Percentiles rank a stretch among this genome's conserved stretches.
Evolutionary conservation across 2,797 vertebrate genomes (phyloP).

Genomic region (Aphelocoma californica): DNA sequence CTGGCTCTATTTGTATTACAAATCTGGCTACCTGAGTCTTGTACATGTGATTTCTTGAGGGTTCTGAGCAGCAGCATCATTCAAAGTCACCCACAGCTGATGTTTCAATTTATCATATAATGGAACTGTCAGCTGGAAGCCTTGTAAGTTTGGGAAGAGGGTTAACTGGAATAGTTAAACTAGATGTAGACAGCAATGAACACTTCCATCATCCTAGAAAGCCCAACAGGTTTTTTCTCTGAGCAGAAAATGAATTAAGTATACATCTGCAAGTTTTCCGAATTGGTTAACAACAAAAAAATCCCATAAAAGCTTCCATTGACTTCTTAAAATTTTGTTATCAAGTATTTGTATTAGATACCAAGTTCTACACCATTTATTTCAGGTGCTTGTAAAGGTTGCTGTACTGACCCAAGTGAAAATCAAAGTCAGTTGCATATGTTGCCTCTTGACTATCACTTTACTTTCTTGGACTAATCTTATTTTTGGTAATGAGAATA

Average conservation of each 20-base stretch:
- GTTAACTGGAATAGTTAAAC: slow-evolving; percentile 1
- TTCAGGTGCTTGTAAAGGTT: neutral
- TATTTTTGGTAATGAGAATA: neutral
- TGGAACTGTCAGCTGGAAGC: slow-evolving; percentile 1
- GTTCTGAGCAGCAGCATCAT: neutral
- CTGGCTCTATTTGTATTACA: neutral
- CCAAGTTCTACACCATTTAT: neutral
- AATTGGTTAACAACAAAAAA: neutral
- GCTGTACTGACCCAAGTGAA: neutral
- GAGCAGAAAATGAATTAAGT: neutral
- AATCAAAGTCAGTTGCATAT: neutral
- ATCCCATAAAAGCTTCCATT: rapidly evolving
- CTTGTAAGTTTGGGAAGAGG: neutral
- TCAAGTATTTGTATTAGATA: neutral
- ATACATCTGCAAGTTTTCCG: neutral
- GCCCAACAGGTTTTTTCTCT: neutral
- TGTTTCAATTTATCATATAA: slow-evolving; percentile 27
- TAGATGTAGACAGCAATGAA: neutral
- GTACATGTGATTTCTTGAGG: slow-evolving; percentile 13
- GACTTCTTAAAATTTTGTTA: neutral
- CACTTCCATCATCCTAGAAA: neutral
- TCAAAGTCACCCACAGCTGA: slow-evolving; percentile 3
- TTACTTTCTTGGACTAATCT: neutral
- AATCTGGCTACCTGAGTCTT: neutral
- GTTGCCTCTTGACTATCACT: neutral